Percentiles rank a stretch among this genome's conserved stretches.
These are phyloP conservation scores for Chunga burmeisteri DNA, from an alignment of 2,113 vertebrate genomes.

Conservation along the genomic window DNA sequence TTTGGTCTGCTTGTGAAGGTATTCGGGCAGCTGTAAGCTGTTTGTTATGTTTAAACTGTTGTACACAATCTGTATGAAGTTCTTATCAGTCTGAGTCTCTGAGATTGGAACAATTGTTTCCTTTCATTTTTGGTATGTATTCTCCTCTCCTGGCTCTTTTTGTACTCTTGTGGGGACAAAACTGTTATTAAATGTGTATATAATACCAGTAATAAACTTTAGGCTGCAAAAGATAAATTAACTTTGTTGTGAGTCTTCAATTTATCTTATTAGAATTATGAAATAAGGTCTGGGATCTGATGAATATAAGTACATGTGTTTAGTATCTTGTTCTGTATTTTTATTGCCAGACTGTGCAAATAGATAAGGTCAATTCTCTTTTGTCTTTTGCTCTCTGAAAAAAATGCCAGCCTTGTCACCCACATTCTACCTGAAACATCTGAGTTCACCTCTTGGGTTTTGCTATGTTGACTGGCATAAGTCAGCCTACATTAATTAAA, in stretches of 20 bases:
- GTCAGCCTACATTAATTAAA: no score
- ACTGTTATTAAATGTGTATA: not conserved
- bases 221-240: not conserved
- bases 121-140: not conserved
- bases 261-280: not conserved
- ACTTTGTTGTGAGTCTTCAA: not conserved
- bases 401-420: not conserved
- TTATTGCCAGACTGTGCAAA: not conserved
- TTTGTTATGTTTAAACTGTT: not conserved
- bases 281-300: not conserved
- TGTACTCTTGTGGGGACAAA: not conserved
- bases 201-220: not conserved
- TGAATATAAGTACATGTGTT: not conserved
- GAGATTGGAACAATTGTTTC: not conserved
- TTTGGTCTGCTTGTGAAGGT: not conserved
- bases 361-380: not conserved
- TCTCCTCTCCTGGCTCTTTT: not conserved
- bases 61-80: not conserved
- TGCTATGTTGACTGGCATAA: not conserved
- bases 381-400: not conserved
- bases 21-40: not conserved
- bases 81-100: not conserved
- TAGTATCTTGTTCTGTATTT: not conserved
- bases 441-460: not conserved
- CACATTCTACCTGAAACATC: not conserved